These are phyloP conservation scores for Sitobion miscanthi DNA, from an alignment of 1,140 invertebrate genomes.

Conservation along the genomic window DNA sequence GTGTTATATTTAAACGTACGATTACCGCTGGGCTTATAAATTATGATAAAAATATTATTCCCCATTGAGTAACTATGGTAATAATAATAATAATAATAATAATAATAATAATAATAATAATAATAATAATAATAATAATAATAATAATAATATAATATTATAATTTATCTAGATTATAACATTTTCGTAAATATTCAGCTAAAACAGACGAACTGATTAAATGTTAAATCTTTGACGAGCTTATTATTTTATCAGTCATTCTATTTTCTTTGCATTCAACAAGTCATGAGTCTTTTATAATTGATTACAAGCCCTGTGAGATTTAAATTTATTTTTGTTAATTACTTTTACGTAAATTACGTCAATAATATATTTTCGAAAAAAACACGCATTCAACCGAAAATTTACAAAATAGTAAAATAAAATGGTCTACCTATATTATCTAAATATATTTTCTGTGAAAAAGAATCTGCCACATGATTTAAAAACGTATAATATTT, in stretches of 20 bases:
- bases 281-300: background rate
- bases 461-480: background rate
- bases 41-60: background rate
- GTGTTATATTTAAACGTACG: background rate
- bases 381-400: background rate
- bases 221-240: no score
- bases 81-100: background rate
- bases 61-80: background rate
- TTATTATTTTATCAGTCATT: no score
- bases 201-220: background rate
- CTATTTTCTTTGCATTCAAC: background rate
- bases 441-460: background rate
- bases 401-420: background rate
- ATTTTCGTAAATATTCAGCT: background rate
- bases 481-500: slow-evolving; percentile 15
- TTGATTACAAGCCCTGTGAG: background rate
- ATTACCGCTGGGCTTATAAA: background rate
- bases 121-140: background rate
- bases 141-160: no score
- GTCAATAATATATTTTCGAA: background rate
- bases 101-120: no score
- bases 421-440: background rate
- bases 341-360: background rate
- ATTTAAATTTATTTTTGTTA: background rate
- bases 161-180: background rate